phyloP scores from a whole-genome alignment of 2,113 vertebrate species.

The Hystrix cristata region DNA sequence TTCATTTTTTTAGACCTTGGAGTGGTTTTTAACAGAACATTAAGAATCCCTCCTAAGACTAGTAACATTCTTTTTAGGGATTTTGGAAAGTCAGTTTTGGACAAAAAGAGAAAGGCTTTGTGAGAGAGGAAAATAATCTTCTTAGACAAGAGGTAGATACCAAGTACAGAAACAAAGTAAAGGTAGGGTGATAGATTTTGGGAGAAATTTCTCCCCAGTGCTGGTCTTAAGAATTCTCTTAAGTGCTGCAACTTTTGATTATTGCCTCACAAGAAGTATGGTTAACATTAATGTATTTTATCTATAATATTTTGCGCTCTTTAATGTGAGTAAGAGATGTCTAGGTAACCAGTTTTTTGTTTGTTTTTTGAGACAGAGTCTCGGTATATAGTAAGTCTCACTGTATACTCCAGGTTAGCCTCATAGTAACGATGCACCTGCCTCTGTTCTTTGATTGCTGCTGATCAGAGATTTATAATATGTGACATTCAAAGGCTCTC shows the following conservation, averaged over 20 bases:
- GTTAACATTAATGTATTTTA: no score
- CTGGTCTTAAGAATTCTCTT: constrained; percentile 8
- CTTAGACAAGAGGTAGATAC: background rate
- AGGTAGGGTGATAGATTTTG: background rate
- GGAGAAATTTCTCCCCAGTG: background rate
- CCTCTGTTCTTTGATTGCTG: background rate
- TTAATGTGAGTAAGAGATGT: no score
- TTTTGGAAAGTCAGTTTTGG: background rate
- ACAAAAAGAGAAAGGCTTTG: background rate
- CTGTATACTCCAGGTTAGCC: no score
- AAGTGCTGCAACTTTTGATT: background rate
- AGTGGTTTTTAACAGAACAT: constrained; percentile 4
- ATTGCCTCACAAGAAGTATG: no score
- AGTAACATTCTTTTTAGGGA: background rate
- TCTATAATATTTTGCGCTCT: no score
- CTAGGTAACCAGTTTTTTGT: no score
- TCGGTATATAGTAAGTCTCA: no score
- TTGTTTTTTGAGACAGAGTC: no score
- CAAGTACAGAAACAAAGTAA: background rate
- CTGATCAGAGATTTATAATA: background rate
- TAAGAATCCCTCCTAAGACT: background rate
- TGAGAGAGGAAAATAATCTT: background rate
- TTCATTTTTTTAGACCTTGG: background rate
- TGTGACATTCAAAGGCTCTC: background rate
- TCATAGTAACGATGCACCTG: no score